A percentile compares a stretch with the other conserved stretches of the same genome.
Evolutionary conservation across 1,140 invertebrate genomes (phyloP).

Genomic region (Neodiprion lecontei): DNA sequence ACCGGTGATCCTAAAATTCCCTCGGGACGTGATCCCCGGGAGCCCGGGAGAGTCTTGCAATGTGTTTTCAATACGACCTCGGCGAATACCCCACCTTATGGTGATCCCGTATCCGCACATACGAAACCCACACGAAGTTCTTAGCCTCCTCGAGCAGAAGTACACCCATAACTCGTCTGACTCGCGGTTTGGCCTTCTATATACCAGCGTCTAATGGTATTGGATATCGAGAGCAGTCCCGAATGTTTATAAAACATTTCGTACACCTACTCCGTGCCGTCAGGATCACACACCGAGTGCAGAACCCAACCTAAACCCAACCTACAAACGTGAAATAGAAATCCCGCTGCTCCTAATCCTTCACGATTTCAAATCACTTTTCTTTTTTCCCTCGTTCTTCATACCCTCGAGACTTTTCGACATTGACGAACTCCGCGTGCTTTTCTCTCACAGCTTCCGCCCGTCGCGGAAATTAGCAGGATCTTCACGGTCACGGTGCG

Average conservation of each 20-base stretch:
- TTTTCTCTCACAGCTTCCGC: too few species aligned
- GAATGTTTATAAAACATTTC: neutral
- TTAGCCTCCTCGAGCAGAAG: conserved; percentile 35
- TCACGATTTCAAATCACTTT: too few species aligned
- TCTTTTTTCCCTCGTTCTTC: too few species aligned
- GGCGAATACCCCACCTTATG: neutral
- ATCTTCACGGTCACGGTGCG: too few species aligned
- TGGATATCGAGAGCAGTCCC: conserved; percentile 33
- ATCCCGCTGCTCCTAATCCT: too few species aligned
- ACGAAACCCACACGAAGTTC: neutral
- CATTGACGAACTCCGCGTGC: too few species aligned
- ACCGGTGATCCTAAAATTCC: neutral
- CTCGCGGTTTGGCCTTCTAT: conserved; percentile 31
- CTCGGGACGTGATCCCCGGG: neutral
- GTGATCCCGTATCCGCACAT: conserved; percentile 20
- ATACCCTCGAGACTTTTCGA: too few species aligned
- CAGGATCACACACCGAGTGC: too few species aligned
- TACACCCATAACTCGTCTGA: conserved; percentile 38
- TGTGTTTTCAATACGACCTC: conserved; percentile 2
- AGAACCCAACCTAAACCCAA: too few species aligned
- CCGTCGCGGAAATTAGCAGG: too few species aligned
- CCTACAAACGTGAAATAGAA: too few species aligned
- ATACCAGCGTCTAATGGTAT: conserved; percentile 41
- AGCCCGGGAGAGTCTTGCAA: neutral
- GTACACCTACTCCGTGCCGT: too few species aligned